Base-by-base conservation (phyloP, 2,797 vertebrate species). In the Microctenopoma steveboyesi region DNA sequence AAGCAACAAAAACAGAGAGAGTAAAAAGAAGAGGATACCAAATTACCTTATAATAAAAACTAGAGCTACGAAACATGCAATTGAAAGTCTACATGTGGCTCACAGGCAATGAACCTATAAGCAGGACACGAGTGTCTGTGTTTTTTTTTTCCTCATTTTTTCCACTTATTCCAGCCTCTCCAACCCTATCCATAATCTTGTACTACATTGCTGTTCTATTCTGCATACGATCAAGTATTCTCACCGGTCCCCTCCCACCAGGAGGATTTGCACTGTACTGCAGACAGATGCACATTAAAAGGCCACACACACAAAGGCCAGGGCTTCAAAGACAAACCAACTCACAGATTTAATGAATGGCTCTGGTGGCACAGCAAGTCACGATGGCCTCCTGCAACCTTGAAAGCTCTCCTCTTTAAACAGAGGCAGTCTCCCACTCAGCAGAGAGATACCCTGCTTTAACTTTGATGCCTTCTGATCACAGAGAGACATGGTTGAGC, bases 241-340 rank as follows among this genome's bases (percentile, higher is more conserved):
- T 49, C 28, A 27, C 56, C 33, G 33, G 52, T 69, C 28, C 28
- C 28, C 50, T 15, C n/a, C 66, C 70, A 50, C 39, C 59, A 65
- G 4, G 11, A 40, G 50, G 46, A 46, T 45, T 33, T 57, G 40
- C 0, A 0, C 46, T 56, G 40, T 72, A 76, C 79, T 76, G 84
- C 76, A 72, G 76, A 70, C 77, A 72, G 80, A 73, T 57, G 64
- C 63, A 81, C 87, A 86, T 88, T 86, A 88, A 91, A 46, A 88
- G 76, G 83, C 35, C 66, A 72, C 65, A 66, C 54, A 64, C 53
- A 87, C 74, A 84, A 89, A 91, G 82, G 82, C 74, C 66, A 56
- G 37, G 46, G 78, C 91, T 93, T 94, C 92, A 94, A 94, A 94
- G 90, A 78, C 51, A 69, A 80, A 83, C 85, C 68, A 84, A 83